phyloP scores from a whole-genome alignment of 2,797 vertebrate genomes.

The Pantherophis alleghaniensis region DNA sequence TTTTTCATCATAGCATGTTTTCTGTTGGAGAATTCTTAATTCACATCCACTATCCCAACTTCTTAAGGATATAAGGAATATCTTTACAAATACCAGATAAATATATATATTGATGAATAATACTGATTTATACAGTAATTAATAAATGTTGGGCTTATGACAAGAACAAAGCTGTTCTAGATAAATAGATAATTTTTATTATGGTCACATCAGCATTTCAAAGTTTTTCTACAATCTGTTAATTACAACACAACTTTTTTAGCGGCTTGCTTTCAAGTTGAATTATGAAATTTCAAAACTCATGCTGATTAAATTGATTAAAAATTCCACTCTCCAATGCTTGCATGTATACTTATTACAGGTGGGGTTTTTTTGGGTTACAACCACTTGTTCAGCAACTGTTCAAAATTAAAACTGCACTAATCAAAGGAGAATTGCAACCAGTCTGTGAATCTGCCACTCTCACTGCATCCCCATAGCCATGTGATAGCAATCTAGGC shows the following conservation, averaged over 20 bases:
- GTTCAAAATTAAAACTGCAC: background rate
- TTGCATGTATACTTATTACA: background rate
- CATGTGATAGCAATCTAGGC: background rate
- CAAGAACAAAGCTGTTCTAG: background rate
- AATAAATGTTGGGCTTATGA: constrained; percentile 2
- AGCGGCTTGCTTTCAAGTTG: constrained; percentile 37
- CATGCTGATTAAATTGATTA: constrained; percentile 40
- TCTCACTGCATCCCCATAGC: too few relatives aligned
- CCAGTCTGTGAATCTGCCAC: background rate
- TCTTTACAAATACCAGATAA: background rate
- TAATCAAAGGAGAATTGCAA: background rate
- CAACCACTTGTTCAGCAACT: background rate
- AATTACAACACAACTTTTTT: constrained; percentile 7
- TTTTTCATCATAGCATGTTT: background rate
- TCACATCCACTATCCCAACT: background rate
- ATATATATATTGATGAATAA: background rate
- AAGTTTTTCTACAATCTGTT: background rate
- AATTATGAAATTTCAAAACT: constrained; percentile 42
- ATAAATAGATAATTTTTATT: too few relatives aligned
- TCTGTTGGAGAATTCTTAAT: background rate
- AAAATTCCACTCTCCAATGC: background rate
- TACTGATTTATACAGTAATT: background rate
- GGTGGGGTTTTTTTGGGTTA: background rate
- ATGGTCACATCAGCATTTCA: background rate
- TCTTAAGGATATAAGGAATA: background rate